Evolutionary conservation across 2,113 vertebrate genomes (phyloP).

Genomic region (Anarrhichthys ocellatus): DNA sequence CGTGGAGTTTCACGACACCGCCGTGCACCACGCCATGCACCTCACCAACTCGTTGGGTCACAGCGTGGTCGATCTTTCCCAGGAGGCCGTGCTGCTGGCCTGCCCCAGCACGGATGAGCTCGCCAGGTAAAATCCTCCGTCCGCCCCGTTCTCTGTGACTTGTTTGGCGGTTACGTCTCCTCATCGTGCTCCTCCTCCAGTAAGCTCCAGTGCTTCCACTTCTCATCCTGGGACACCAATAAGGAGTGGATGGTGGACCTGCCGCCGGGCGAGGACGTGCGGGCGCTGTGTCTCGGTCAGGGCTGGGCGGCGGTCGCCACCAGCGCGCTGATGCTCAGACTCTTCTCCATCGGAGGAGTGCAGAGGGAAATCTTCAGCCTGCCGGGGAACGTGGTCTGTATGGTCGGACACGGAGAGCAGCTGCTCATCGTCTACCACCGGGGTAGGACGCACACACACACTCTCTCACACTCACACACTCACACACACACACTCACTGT

Average conservation of each 20-base stretch:
- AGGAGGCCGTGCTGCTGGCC: constrained; percentile 92
- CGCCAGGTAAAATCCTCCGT: constrained; percentile 84
- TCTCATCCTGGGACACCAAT: constrained; percentile 94
- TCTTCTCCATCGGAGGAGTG: constrained; percentile 92
- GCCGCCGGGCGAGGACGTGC: constrained; percentile 87
- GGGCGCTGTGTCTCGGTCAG: constrained; percentile 90
- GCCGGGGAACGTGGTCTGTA: constrained; percentile 90
- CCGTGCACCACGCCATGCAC: constrained; percentile 94
- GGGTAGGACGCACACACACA: constrained; percentile 78
- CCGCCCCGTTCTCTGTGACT: too few species aligned
- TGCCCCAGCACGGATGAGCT: constrained; percentile 90
- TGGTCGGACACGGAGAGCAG: constrained; percentile 93
- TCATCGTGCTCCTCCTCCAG: constrained; percentile 68
- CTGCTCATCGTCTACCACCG: constrained; percentile 90
- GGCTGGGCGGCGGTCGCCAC: constrained; percentile 95
- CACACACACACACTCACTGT: not conserved
- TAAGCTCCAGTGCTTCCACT: constrained; percentile 96
- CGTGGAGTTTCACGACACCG: constrained; percentile 95
- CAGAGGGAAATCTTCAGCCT: constrained; percentile 94
- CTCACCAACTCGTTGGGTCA: constrained; percentile 92
- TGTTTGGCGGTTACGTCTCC: not conserved
- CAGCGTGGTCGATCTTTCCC: constrained; percentile 91
- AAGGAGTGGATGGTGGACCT: constrained; percentile 98
- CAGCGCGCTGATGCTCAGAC: constrained; percentile 83
- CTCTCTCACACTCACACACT: not conserved